phyloP scores from a whole-genome alignment of 1,140 invertebrate genomes.

The Pseudomyrmex flavicornis region DNA sequence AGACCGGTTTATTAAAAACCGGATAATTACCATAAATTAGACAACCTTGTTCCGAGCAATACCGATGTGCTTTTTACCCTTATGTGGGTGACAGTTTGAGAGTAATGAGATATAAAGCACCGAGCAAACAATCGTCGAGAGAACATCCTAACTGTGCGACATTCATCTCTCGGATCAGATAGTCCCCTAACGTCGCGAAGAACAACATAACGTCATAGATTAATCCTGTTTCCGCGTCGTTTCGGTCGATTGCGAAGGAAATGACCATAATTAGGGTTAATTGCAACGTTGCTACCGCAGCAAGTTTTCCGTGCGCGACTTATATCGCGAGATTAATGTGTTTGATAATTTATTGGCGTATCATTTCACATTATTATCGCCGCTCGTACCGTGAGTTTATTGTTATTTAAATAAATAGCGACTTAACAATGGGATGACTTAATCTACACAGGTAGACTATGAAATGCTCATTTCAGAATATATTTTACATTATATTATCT shows the following conservation, averaged over 20 bases:
- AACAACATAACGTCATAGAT: not conserved
- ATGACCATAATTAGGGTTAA: constrained; percentile 35
- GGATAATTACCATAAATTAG: constrained; percentile 4
- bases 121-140: not conserved
- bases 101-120: not conserved
- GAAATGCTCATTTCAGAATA: not conserved
- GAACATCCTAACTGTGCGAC: not conserved
- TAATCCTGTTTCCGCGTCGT: constrained; percentile 20
- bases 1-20: not conserved
- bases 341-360: constrained; percentile 31
- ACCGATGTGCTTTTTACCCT: not conserved
- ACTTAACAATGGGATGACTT: not conserved
- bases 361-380: constrained; percentile 2
- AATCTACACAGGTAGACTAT: constrained; percentile 5
- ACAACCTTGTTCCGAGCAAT: not conserved
- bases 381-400: not conserved
- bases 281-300: not conserved
- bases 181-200: not conserved
- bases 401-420: not conserved
- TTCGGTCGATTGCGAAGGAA: constrained; percentile 9
- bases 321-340: constrained; percentile 1
- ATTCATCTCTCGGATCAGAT: constrained; percentile 5
- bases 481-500: not conserved
- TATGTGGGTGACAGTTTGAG: not conserved
- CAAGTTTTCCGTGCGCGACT: constrained; percentile 26